These are phyloP conservation scores for Ochropacha duplaris DNA, from an alignment of 2,888 invertebrate genomes.

Conservation along the genomic window DNA sequence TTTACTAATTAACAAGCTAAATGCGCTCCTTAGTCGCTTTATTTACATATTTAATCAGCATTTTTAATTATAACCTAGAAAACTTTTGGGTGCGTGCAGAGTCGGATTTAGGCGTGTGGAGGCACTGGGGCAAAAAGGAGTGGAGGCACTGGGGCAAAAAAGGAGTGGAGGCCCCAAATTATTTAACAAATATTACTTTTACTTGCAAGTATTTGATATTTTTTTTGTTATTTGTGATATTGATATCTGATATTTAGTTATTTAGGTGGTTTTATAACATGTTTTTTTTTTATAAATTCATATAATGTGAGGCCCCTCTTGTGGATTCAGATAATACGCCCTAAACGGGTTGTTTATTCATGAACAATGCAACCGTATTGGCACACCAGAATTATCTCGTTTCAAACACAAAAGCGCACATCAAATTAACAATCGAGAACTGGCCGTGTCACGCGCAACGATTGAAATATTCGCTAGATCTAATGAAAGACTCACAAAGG, in stretches of 20 bases:
- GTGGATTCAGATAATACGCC: neutral
- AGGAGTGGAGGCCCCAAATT: too few species aligned
- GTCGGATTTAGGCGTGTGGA: too few species aligned
- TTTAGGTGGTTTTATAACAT: too few species aligned
- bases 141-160: too few species aligned
- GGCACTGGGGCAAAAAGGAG: too few species aligned
- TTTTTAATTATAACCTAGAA: conserved; percentile 22
- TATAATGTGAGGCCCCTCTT: too few species aligned
- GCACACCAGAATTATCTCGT: conserved; percentile 49
- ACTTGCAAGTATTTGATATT: too few species aligned
- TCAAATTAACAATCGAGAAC: conserved; percentile 51
- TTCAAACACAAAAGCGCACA: conserved; percentile 48
- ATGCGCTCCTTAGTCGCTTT: conserved; percentile 35
- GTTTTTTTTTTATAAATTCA: too few species aligned
- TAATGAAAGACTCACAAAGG: conserved; percentile 20
- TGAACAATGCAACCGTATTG: conserved; percentile 37
- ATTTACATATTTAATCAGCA: conserved; percentile 45
- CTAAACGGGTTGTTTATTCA: neutral
- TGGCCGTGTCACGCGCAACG: conserved; percentile 36
- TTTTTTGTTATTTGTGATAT: too few species aligned
- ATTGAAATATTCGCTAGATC: conserved; percentile 10
- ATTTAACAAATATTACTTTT: too few species aligned
- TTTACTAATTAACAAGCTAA: conserved; percentile 48
- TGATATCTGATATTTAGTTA: too few species aligned
- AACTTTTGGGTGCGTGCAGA: neutral